Base-by-base conservation (phyloP, 2,888 invertebrate genomes). In the Watsonalla cultraria region DNA sequence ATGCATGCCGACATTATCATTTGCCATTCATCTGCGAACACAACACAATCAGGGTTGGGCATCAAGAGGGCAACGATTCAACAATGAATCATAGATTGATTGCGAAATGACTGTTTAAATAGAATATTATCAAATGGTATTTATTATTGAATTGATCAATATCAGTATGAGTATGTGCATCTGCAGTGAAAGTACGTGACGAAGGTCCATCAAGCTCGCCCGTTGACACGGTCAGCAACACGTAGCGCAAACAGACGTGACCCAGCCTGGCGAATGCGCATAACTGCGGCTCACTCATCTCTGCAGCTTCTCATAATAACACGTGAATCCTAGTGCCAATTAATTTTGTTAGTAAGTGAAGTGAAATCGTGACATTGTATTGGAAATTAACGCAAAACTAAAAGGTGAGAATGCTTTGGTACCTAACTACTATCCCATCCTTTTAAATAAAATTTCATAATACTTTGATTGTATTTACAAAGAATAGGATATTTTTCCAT, bases 111-210 rank as follows among this genome's bases (percentile, higher is more conserved):
- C 4, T 24, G 24, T 24, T 24, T 24, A 24, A 24, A 24, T 2
- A 37, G 7, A 37, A 37, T 37, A 37, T 37, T 37, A 37, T 37
- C 37, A 37, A 37, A 8, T 37, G 7, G 8, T 5, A 37, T 7
- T 11, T 51, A 51, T 15, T 51, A 13, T 24, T 14, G 5, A 14
- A 46, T 46, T 46, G 7, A 46, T 46, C 46, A 46, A 14, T 46
- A 15, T 15, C 14, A 5, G 37, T 6, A 1, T 49, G 33, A 51
- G 5, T 37, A 5, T 24, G 9, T 14, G 15, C 34, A n/a, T 33
- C 33, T 47, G 24, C 49, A 57, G 65, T 64, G 72, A 73, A 68
- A 70, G 66, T 73, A 74, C 74, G 74, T 75, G 74, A 64, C 61
- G 57, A 67, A 66, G 65, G 59, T 60, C 55, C 56, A 46, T 45